A percentile compares a stretch with the other conserved stretches of the same genome.
phyloP scores from a whole-genome alignment of 2,113 vertebrate genomes.

The Chamaea fasciata region DNA sequence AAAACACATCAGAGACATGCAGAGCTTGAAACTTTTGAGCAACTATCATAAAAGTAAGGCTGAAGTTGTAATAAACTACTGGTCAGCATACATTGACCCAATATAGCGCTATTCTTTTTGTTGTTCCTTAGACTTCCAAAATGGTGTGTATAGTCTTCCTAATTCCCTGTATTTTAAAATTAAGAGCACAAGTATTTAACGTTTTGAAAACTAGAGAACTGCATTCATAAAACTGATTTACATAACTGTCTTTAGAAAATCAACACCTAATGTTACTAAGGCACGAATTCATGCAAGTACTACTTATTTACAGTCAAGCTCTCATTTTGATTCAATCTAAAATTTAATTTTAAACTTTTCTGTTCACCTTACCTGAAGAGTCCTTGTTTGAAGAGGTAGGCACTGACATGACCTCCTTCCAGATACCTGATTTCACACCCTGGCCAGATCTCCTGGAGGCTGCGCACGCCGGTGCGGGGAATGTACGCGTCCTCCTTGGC shows the following conservation, averaged over 20 bases:
- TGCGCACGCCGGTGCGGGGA: constrained; percentile 91
- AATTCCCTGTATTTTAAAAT: neutral
- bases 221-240: neutral
- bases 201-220: neutral
- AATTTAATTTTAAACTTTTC: neutral
- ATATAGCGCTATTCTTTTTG: neutral
- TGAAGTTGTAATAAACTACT: neutral
- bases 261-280: neutral
- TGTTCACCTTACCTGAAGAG: constrained; percentile 83
- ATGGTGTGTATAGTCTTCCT: neutral
- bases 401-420: constrained; percentile 92
- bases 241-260: neutral
- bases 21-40: neutral
- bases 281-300: neutral
- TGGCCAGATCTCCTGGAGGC: constrained; percentile 95
- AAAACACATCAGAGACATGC: neutral
- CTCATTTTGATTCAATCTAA: neutral
- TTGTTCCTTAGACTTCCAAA: neutral
- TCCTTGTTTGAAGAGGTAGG: constrained; percentile 97
- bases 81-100: fast-evolving
- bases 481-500: constrained; percentile 96
- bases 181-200: neutral
- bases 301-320: neutral
- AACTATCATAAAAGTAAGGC: neutral
- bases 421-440: constrained; percentile 94